Base-by-base conservation (phyloP, 2,888 invertebrate species). In the Boloria selene region DNA sequence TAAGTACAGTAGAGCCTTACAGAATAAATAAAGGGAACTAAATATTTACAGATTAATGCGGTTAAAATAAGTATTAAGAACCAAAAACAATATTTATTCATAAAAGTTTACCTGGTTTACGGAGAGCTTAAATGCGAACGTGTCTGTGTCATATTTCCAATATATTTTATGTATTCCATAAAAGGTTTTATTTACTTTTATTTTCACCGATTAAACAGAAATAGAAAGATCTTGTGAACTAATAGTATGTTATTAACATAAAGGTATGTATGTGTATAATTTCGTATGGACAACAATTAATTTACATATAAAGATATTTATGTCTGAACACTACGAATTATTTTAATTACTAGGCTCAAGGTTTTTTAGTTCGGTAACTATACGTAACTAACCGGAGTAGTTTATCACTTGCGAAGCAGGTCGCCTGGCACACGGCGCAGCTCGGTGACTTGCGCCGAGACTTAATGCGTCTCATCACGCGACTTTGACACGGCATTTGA, bases 401-500 rank as follows among this genome's bases (percentile, higher is more conserved):
- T 85, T 84, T 84, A 86, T 87, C 84, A 88, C 82, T 80, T 83
- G 83, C 81, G 79, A 85, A 86, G 77, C 82, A 77, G 82, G 79
- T 81, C 80, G 81, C 71, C 74, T 56, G 52, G 58, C 51, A 47
- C 60, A 47, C 72, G 78, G 72, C 78, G 81, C 78, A 79, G 79
- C 76, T 70, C 70, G 77, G 78, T 85, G 83, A 84, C 86, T 83
- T 82, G 84, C 83, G 76, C 79, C 79, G 74, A 76, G 77, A 83
- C 79, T 74, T 88, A 88, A 87, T 88, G 87, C 79, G 73, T 77
- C 76, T 70, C 79, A 84, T 81, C 89, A 90, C 88, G 89, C 88
- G 80, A 88, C 81, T 78, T 77, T 73, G 78, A 75, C 81, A 83
- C 82, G 81, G 74, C 80, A 80, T 82, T 83, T 76, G 77, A 80